Evolutionary conservation across 2,797 vertebrate genomes (phyloP).

Genomic region (Percopsis omiscomaycus): DNA sequence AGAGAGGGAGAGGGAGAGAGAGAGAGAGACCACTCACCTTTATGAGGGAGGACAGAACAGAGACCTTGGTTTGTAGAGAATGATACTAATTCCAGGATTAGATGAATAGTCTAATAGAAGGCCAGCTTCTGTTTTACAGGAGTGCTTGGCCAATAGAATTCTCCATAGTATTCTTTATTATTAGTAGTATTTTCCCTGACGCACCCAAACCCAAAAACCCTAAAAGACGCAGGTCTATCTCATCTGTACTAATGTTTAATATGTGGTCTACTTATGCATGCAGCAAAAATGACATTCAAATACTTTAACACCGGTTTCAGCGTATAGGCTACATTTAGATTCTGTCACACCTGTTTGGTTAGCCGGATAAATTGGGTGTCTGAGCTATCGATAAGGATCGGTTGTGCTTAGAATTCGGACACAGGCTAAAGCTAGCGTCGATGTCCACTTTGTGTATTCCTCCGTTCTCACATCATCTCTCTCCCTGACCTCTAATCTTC

Average conservation of each 20-base stretch:
- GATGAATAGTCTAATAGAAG: too few species aligned
- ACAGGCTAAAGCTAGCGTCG: not conserved
- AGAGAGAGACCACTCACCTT: conserved; percentile 20
- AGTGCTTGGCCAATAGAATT: not conserved
- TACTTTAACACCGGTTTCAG: not conserved
- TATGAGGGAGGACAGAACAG: conserved; percentile 12
- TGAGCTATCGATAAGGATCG: not conserved
- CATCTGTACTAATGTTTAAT: too few species aligned
- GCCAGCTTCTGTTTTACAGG: not conserved
- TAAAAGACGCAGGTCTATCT: too few species aligned
- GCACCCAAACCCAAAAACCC: too few species aligned
- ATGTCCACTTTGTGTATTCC: not conserved
- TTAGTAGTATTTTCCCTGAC: too few species aligned
- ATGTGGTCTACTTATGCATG: too few species aligned
- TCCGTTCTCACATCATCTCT: not conserved
- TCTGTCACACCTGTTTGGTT: not conserved
- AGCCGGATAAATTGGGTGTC: not conserved
- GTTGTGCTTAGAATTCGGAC: not conserved
- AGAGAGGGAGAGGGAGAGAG: conserved; percentile 1
- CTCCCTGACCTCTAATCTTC: not conserved
- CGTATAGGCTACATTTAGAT: too few species aligned
- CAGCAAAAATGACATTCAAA: not conserved
- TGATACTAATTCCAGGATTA: not conserved
- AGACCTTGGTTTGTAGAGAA: conserved; percentile 7
- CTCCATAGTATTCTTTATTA: not conserved